Evolutionary conservation across 1,140 invertebrate genomes (phyloP).

Genomic region (Campoletis sonorensis): DNA sequence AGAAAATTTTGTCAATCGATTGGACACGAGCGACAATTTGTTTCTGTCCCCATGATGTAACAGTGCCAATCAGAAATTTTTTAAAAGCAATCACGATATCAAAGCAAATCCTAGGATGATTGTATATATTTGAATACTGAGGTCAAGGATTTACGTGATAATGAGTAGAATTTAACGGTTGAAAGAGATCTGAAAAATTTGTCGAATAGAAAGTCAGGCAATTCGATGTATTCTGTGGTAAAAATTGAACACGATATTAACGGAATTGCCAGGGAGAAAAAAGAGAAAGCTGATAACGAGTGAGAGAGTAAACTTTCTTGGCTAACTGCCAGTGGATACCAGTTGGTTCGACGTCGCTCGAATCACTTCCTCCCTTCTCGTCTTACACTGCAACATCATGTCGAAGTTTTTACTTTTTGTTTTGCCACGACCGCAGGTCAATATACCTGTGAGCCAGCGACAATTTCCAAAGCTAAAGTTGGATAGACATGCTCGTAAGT

Average conservation of each 20-base stretch:
- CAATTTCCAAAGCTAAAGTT: not conserved
- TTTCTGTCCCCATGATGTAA: not conserved
- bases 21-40: not conserved
- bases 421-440: not conserved
- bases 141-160: not conserved
- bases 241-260: not conserved
- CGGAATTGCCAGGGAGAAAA: slow-evolving; percentile 2
- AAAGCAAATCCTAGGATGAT: not conserved
- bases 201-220: too few species aligned
- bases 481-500: not conserved
- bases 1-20: too few species aligned
- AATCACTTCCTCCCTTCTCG: not conserved
- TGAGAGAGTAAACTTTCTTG: slow-evolving; percentile 13
- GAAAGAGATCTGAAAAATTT: not conserved
- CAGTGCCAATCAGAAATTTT: not conserved
- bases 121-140: not conserved
- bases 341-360: not conserved
- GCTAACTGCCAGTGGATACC: not conserved
- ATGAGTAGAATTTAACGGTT: not conserved
- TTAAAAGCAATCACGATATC: not conserved
- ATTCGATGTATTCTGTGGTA: not conserved
- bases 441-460: not conserved
- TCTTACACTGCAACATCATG: not conserved
- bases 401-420: not conserved
- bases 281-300: not conserved